These are phyloP conservation scores for Oplegnathus fasciatus DNA, from an alignment of 2,113 vertebrate genomes.

Conservation along the genomic window DNA sequence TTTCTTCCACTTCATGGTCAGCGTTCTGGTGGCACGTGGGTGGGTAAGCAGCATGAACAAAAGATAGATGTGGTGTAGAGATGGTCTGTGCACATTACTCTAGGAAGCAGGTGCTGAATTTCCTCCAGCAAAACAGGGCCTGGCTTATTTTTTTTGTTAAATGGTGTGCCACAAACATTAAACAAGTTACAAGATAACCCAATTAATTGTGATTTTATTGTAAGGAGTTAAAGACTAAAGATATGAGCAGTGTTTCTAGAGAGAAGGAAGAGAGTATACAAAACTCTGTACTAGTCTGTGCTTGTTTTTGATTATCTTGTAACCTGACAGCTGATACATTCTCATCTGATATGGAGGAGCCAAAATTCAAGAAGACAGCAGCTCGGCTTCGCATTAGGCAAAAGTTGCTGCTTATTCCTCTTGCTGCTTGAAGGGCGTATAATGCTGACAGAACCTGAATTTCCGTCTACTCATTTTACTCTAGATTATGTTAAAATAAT, in stretches of 20 bases:
- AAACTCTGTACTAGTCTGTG: neutral
- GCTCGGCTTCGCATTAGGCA: neutral
- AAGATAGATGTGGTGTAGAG: neutral
- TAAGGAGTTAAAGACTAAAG: neutral
- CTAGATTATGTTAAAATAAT: neutral
- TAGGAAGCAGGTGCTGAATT: neutral
- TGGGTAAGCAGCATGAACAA: constrained; percentile 8
- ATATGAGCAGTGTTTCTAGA: neutral
- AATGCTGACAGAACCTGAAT: neutral
- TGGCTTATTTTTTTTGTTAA: neutral
- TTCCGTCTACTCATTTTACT: neutral
- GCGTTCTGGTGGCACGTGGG: neutral
- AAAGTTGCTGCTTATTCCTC: neutral
- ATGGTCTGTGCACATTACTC: constrained; percentile 1
- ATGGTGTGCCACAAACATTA: neutral
- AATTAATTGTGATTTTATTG: neutral
- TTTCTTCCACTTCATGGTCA: neutral
- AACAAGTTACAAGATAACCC: neutral
- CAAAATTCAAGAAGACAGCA: constrained; percentile 13
- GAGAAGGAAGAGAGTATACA: neutral
- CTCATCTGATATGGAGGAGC: neutral
- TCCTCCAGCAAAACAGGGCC: neutral
- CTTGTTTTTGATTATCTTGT: constrained; percentile 17
- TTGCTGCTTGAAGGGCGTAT: neutral
- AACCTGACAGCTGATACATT: neutral